Base-by-base conservation (phyloP, 2,797 vertebrate genomes). In the Heterohyrax brucei region DNA sequence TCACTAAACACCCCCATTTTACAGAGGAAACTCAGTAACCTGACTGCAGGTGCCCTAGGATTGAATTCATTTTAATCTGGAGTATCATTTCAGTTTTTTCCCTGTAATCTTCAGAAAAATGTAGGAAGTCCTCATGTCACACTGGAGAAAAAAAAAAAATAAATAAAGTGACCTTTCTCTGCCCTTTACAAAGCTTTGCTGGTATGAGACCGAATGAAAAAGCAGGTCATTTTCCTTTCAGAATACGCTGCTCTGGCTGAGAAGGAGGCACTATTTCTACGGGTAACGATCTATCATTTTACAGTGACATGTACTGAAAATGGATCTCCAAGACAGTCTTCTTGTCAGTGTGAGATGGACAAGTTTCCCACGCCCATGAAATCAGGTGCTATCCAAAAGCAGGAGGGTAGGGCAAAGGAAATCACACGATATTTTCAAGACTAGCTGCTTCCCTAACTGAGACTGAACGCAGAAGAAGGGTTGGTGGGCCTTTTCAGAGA, bases 61-160 rank as follows among this genome's bases (percentile, higher is more conserved):
- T 53, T 64, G 33, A 70, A 62, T 46, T 33, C 16, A 64, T 73
- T 95, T 96, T 30, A 78, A 19, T 80, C 30, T 92, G 48, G 53
- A 44, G 28, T 28, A 72, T 5, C 26, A 48, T 72, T 84, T 76
- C 72, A 39, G 39, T 21, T 44, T 73, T 12, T 30, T 1, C 3
- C 61, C 59, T 79, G 46, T n/a, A 39, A 53, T 89, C n/a, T 84
- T 81, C 61, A 94, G 77, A 44, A 93, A 95, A 91, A 89, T 53
- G 18, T 78, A 48, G 93, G 68, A 95, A 46, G 75, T 90, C 39
- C 64, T 95, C 64, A 44, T 12, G 75, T 72, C 1, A 72, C 13
- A 33, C 68, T 39, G 39, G 39, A 39, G 61, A 10, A 90, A 90
- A 73, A 50, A 81, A 72, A 21, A 84, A 77, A 7, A 1, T 19